phyloP scores from a whole-genome alignment of 1,140 invertebrate genomes.

The Drosophila ohnishii region DNA sequence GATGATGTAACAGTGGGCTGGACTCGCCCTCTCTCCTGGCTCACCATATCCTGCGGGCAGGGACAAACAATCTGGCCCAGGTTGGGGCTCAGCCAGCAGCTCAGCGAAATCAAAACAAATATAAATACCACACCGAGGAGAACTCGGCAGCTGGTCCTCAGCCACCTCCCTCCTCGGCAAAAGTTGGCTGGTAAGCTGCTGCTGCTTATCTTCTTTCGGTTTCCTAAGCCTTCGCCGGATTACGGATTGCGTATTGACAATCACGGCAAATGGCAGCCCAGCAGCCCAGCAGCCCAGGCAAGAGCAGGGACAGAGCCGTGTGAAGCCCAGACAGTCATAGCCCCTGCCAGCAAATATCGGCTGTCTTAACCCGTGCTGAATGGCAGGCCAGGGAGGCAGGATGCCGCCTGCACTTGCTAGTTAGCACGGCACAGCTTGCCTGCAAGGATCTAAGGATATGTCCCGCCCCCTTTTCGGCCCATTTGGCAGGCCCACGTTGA shows the following conservation, averaged over 20 bases:
- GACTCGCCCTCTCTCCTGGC: not conserved
- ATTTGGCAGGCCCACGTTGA: constrained; percentile 44
- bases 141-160: constrained; percentile 2
- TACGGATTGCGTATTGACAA: constrained; percentile 50
- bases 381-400: constrained; percentile 17
- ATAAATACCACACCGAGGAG: constrained; percentile 51
- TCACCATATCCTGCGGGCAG: constrained; percentile 35
- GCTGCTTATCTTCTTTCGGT: constrained; percentile 37
- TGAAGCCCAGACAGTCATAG: constrained; percentile 30
- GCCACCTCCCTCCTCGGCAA: not conserved
- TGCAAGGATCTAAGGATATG: constrained; percentile 7
- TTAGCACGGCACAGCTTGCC: constrained; percentile 17
- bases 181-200: constrained; percentile 43
- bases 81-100: constrained; percentile 21
- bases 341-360: constrained; percentile 40
- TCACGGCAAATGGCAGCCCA: constrained; percentile 28
- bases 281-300: constrained; percentile 19
- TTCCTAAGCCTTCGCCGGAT: constrained; percentile 44
- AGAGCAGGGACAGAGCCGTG: constrained; percentile 1
- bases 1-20: constrained; percentile 8
- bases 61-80: constrained; percentile 11
- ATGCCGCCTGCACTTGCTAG: constrained; percentile 23
- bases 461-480: constrained; percentile 6
- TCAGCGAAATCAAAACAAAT: constrained; percentile 62
- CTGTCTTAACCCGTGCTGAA: constrained; percentile 35